phyloP scores from a whole-genome alignment of 2,113 vertebrate genomes.

The Pseudorhombus dupliciocellatus region DNA sequence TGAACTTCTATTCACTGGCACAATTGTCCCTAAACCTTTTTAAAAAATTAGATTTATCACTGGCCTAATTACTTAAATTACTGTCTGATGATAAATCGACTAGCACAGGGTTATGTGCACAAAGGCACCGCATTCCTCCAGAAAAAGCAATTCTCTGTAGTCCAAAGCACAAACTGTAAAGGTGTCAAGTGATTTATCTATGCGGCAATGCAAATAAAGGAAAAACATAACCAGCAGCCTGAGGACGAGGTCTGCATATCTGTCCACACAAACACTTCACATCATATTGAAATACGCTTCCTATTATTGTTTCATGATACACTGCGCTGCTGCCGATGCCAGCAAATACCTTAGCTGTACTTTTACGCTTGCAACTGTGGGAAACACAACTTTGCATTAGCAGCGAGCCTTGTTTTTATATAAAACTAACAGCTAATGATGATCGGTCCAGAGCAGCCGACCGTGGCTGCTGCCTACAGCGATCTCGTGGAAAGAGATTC shows the following conservation, averaged over 20 bases:
- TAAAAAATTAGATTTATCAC: conserved; percentile 67
- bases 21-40: conserved; percentile 52
- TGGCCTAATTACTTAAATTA: conserved; percentile 73
- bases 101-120: conserved; percentile 57
- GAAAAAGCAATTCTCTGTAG: conserved; percentile 75
- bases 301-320: conserved; percentile 41
- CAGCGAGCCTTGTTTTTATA: conserved; percentile 17
- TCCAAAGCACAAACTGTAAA: conserved; percentile 67
- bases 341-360: conserved; percentile 16
- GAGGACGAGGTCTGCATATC: conserved; percentile 58
- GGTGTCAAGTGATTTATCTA: conserved; percentile 71
- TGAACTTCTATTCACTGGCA: conserved; percentile 56
- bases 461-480: conserved; percentile 39
- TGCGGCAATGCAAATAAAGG: conserved; percentile 69
- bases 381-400: conserved; percentile 29
- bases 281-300: conserved; percentile 50
- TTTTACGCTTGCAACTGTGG: conserved; percentile 6
- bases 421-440: conserved; percentile 57
- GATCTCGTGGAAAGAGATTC: conserved; percentile 40
- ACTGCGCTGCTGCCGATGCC: conserved; percentile 4
- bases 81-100: conserved; percentile 66
- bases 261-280: conserved; percentile 49
- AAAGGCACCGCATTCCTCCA: conserved; percentile 60
- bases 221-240: conserved; percentile 57
- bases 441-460: conserved; percentile 39